These are phyloP conservation scores for Atrina japonica DNA, from an alignment of 2,888 invertebrate genomes.

Conservation along the genomic window DNA sequence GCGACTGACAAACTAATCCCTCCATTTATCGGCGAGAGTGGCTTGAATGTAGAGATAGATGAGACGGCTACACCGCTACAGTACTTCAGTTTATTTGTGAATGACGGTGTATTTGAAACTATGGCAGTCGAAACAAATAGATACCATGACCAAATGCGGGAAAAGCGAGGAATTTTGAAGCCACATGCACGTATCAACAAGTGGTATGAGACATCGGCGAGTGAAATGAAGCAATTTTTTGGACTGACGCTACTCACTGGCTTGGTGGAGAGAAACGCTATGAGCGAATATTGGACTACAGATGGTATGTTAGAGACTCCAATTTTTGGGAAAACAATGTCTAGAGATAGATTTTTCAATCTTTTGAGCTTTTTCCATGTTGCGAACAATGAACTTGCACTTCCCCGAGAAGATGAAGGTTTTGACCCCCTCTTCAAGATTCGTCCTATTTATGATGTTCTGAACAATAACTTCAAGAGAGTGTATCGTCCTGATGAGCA, in stretches of 20 bases:
- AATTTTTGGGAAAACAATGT: conserved; percentile 33
- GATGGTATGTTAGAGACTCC: conserved; percentile 31
- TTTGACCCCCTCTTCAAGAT: conserved; percentile 44
- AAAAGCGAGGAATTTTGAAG: conserved; percentile 7
- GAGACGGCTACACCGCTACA: conserved; percentile 1
- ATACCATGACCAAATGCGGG: conserved; percentile 31
- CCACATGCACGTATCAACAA: conserved; percentile 26
- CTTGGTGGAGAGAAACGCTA: conserved; percentile 26
- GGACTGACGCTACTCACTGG: conserved; percentile 38
- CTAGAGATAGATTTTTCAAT: conserved; percentile 38
- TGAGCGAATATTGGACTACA: conserved; percentile 40
- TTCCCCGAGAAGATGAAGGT: conserved; percentile 30
- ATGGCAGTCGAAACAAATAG: conserved; percentile 38
- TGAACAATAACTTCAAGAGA: conserved; percentile 7
- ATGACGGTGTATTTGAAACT: conserved; percentile 24
- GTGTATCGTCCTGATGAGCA: conserved; percentile 35
- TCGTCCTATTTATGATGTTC: conserved; percentile 25
- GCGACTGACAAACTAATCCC: no score
- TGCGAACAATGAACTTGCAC: conserved; percentile 12
- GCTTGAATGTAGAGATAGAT: no score
- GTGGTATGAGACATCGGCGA: conserved; percentile 30
- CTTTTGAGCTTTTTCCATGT: conserved; percentile 42
- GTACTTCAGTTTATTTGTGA: conserved; percentile 14
- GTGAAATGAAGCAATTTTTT: conserved; percentile 40
- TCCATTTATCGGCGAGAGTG: no score